Conservation (phyloP, 2,113 vertebrate species). For the Seriola quinqueradiata region DNA sequence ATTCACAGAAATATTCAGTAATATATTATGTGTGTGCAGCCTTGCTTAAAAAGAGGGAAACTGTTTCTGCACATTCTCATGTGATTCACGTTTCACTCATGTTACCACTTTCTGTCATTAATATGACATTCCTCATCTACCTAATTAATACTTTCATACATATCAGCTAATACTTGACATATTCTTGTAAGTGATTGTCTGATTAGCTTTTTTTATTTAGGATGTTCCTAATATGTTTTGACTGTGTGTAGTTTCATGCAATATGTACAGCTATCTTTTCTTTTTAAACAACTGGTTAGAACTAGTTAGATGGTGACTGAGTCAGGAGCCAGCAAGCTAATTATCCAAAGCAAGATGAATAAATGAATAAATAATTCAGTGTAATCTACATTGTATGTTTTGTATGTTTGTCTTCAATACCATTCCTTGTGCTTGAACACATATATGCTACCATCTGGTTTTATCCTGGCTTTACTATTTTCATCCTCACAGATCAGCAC, state of each 20-base stretch:
- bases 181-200: slow-evolving; percentile 17
- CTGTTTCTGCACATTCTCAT: not conserved
- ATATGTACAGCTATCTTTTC: not conserved
- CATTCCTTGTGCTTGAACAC: not conserved
- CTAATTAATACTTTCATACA: slow-evolving; percentile 14
- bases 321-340: not conserved
- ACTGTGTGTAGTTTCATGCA: not conserved
- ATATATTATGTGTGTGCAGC: not conserved
- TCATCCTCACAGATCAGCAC: not conserved
- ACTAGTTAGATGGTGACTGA: not conserved
- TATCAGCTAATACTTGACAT: slow-evolving; percentile 31
- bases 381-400: not conserved
- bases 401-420: not conserved
- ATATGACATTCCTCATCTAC: slow-evolving; percentile 18
- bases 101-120: slow-evolving; percentile 2
- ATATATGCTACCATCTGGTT: not conserved
- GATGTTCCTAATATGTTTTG: not conserved
- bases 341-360: not conserved
- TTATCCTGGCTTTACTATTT: not conserved
- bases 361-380: not conserved
- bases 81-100: slow-evolving; percentile 24
- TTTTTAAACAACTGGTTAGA: not conserved
- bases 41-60: not conserved
- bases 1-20: not conserved
- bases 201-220: slow-evolving; percentile 12